These are phyloP conservation scores for Andrena fulva DNA, from an alignment of 2,888 invertebrate species.

Conservation along the genomic window DNA sequence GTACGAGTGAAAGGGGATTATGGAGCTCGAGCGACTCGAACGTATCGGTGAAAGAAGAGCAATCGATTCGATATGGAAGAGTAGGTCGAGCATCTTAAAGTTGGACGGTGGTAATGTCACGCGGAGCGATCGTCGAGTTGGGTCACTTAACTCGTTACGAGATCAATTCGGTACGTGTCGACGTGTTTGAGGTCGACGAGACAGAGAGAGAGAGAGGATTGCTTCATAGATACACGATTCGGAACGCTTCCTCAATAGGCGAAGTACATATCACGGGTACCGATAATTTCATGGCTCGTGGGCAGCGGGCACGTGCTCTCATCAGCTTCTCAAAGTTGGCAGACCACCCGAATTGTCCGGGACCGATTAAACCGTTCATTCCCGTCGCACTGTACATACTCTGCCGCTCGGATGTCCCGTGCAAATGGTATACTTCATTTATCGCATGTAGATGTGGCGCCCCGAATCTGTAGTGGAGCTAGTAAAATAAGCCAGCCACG, in stretches of 20 bases:
- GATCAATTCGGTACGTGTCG: constrained; percentile 61
- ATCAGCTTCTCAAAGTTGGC: constrained; percentile 69
- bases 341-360: constrained; percentile 66
- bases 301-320: constrained; percentile 67
- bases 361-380: constrained; percentile 69
- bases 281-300: constrained; percentile 70
- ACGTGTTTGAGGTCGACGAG: constrained; percentile 63
- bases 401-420: constrained; percentile 25
- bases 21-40: background rate
- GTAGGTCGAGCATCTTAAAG: constrained; percentile 60
- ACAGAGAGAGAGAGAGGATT: constrained; percentile 39
- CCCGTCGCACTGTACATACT: constrained; percentile 51
- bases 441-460: constrained; percentile 23
- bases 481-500: background rate
- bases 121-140: constrained; percentile 50
- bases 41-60: background rate
- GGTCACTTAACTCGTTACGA: constrained; percentile 69
- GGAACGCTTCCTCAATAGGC: constrained; percentile 59
- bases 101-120: constrained; percentile 37
- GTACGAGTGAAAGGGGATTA: background rate
- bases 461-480: background rate
- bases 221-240: constrained; percentile 60
- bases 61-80: constrained; percentile 34
- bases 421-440: constrained; percentile 55
- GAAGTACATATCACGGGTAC: constrained; percentile 63